These are phyloP conservation scores for Dascillus cervinus DNA, from an alignment of 2,888 invertebrate genomes.

Conservation along the genomic window DNA sequence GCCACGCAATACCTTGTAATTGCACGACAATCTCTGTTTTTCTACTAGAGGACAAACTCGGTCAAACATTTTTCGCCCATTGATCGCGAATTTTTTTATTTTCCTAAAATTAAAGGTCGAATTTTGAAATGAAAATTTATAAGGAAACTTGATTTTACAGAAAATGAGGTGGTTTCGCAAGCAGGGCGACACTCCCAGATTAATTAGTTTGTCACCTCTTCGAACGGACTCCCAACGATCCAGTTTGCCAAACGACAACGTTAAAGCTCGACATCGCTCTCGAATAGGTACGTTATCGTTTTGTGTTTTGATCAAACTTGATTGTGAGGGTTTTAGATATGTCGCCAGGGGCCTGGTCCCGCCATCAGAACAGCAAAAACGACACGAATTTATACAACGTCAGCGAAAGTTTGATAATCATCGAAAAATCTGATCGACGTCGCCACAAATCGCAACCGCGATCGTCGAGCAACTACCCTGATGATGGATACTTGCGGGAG, in stretches of 20 bases:
- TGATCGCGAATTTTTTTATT: no score
- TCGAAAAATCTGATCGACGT: constrained; percentile 50
- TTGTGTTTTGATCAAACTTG: not conserved
- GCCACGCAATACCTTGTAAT: no score
- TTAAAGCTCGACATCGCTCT: constrained; percentile 26
- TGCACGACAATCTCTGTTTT: no score
- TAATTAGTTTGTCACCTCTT: constrained; percentile 59
- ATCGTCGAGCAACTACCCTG: constrained; percentile 30
- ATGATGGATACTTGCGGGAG: constrained; percentile 50
- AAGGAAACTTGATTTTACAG: constrained; percentile 10
- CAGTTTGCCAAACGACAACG: constrained; percentile 18
- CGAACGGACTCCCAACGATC: constrained; percentile 46
- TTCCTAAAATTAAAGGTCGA: no score
- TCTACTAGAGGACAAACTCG: no score
- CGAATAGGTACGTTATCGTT: constrained; percentile 29
- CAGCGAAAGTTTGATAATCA: constrained; percentile 52
- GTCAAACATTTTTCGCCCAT: no score
- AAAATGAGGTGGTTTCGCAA: constrained; percentile 66
- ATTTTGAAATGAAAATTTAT: no score
- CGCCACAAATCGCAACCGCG: constrained; percentile 46
- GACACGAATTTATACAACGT: constrained; percentile 64
- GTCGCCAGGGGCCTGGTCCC: constrained; percentile 56
- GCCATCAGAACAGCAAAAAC: constrained; percentile 54
- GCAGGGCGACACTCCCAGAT: constrained; percentile 58
- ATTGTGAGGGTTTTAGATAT: constrained; percentile 43